Base-by-base conservation (phyloP, 2,888 invertebrate species). In the Agrypnus murinus region DNA sequence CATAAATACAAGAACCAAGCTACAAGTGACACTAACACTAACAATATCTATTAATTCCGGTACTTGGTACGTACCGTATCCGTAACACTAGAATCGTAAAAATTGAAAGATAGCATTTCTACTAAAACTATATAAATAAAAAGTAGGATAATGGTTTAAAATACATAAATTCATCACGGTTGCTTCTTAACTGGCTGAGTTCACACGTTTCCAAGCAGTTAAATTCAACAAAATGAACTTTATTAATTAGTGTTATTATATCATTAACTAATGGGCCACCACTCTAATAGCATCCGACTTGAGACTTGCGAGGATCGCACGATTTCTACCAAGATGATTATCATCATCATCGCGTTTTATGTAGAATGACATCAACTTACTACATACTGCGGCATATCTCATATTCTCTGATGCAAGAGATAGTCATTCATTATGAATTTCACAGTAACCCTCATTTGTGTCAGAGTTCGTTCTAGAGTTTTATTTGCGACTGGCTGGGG, bases 381-480 rank as follows among this genome's bases (percentile, higher is more conserved):
- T 55, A n/a, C n/a, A 10, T 14, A 43, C 14, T 14, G n/a, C n/a
- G n/a, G 17, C 17, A 19, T 14, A 31, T 55, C 36, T 55, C 55
- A 36, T 36, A 55, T 55, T 38, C 58, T 38, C 58, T 58, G 40
- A 58, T 43, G 58, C 58, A 58, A 58, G 58, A 58, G 25, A 43
- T 14, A 43, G 55, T 55, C 36, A 55, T 43, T 38, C 58, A 58
- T 58, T 58, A 43, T 43, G 58, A 55, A 55, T 36, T 36, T 58
- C 31, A 43, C 55, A 36, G 55, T 36, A 14, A 36, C 10, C 34
- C 53, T 19, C 55, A 17, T 34, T 32, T n/a, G 55, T 55, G 55
- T 55, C 55, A 55, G 55, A 55, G 55, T 55, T 55, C 55, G n/a
- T n/a, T n/a, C 34, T 34, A 34, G 34, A 34, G 6, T 34, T 34